Evolutionary conservation across 2,888 invertebrate genomes (phyloP), one percentile per base, ranked within the genome.

Genomic region (Pedicia rivosa): DNA sequence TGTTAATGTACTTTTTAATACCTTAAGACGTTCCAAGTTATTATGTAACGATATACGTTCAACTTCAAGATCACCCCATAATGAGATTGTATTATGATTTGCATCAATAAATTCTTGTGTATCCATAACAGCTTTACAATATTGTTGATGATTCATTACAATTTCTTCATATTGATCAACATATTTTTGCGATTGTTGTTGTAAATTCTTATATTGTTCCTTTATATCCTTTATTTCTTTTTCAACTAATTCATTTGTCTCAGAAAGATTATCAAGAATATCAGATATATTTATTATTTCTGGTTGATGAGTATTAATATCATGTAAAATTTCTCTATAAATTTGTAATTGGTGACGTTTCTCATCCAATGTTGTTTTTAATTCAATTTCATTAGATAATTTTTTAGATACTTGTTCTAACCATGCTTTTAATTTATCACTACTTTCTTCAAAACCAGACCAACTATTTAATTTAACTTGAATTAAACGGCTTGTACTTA

Each of bases 391-490:
- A 37, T 71, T 68, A 0, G 81, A 78, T 16, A 92, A 59, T 46
- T 80, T 74, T 41, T 71, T 69, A 52, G 87, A 84, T 6, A 79
- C 73, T 37, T 72, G 67, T 28, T 71, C 68, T 38, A 94, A 55
- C 92, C 92, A 92, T 36, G 67, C 67, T 48, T 78, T 72, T 17
- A 92, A 74, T 29, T 68, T 72, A 38, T 81, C 80, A 10, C 82
- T 70, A 46, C 79, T 77, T 50, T 91, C 88, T 56, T 91, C 88
- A 53, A 90, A 91, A 4, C 83, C 84, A 13, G 79, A 80, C 91
- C 90, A 92, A 47, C 82, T 75, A 33, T 75, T 75, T 38, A 90
- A 69, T 60, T 83, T 86, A 0, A 78, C 74, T 57, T 88, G 84
- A 16, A 92, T 67, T 48, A 83, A 78, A 39, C 84, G 71, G 46